Evolutionary conservation across 53 echinoderm and acorn worm genomes (phyloP).

Genomic region (Holothuria leucospilota): DNA sequence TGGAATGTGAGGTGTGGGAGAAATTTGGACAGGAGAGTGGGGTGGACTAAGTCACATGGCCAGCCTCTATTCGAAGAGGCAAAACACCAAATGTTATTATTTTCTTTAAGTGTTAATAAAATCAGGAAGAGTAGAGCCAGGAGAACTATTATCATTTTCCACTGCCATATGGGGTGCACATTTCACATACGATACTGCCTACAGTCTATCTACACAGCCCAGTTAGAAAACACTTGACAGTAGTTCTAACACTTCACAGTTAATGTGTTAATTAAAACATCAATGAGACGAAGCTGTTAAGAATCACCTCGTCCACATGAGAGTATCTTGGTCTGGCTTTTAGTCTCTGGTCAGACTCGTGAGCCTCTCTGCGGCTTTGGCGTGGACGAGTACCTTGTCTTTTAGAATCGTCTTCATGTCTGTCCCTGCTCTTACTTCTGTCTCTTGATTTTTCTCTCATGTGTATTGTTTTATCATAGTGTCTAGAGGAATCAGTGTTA

Average conservation of each 20-base stretch:
- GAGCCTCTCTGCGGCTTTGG: slow-evolving; percentile 28
- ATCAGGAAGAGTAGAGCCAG: background rate
- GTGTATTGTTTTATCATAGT: background rate
- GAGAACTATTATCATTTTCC: slow-evolving; percentile 21
- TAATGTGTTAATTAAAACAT: no score
- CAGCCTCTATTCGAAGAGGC: background rate
- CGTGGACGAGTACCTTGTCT: slow-evolving; percentile 19
- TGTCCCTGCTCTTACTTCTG: slow-evolving; percentile 43
- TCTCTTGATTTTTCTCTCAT: slow-evolving; percentile 18
- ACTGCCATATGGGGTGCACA: slow-evolving; percentile 44
- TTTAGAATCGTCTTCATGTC: slow-evolving; percentile 22
- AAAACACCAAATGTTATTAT: background rate
- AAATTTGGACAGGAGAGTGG: slow-evolving; percentile 14
- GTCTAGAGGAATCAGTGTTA: background rate
- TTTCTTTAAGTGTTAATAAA: background rate
- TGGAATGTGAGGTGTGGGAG: no score
- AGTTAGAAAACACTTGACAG: no score
- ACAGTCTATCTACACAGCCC: no score
- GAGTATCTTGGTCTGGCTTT: slow-evolving; percentile 19
- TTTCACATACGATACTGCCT: no score
- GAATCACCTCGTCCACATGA: slow-evolving; percentile 37
- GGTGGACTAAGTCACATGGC: background rate
- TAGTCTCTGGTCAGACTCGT: slow-evolving; percentile 43
- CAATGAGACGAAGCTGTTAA: background rate
- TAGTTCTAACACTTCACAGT: no score